Evolutionary conservation across 1,140 invertebrate species (phyloP), one percentile per base, ranked within the genome.

Genomic region (Leptonema lineaticorne): DNA sequence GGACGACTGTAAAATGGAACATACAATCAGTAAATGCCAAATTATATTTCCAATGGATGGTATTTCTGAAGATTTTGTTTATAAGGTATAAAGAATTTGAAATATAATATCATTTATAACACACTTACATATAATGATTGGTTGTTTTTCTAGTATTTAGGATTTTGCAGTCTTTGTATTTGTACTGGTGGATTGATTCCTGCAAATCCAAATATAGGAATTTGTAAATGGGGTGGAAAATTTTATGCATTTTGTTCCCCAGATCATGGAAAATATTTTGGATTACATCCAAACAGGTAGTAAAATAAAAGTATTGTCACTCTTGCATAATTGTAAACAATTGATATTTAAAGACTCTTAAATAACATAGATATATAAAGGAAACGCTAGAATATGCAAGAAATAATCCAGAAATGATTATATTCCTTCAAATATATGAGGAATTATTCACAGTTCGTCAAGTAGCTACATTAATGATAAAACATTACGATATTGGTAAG

Each of bases 151-250:
- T 53, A 90, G 88, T 88, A 85, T 75, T 75, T 88, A 70, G 88
- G 89, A 56, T 90, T 90, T 75, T 90, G 88, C 74, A 79, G 84
- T 0, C 75, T 90, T 22, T 83, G 86, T 1, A 72, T 81, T 26
- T 83, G 83, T 2, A 76, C 81, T 22, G 89, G 89, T 2, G 83
- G 83, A 1, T 74, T 90, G 9, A 82, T 90, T 33, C 87, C 88
- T 0, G 85, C 85, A 27, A 89, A 90, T 77, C 83, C 86, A 37
- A 86, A 85, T 64, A 82, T 89, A 18, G 89, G 88, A 9, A 73
- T 88, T 0, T 83, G 83, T 14, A 80, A 83, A 69, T 83, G 78
- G 75, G 76, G 81, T 30, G 81, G 80, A 4, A 81, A 80, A 53
- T 81, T 84, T 60, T 90, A 85, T 71, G 84, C 84, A 0, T 88